Base-by-base conservation (phyloP, 2,797 vertebrate genomes). In the Coreius guichenoti region DNA sequence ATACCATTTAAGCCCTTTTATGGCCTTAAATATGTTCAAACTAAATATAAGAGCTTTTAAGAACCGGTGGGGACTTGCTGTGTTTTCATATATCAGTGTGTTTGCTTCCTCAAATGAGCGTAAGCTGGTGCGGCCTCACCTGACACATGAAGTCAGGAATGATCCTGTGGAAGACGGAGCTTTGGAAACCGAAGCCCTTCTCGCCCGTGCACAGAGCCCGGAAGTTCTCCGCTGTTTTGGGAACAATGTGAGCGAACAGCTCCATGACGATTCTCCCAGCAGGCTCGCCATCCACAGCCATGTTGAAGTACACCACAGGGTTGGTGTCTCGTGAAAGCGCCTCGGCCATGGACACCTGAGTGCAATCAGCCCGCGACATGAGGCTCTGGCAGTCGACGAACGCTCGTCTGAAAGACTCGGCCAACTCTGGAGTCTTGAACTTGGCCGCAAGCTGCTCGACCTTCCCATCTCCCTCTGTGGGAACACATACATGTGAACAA, bases 371-470 rank as follows among this genome's bases (percentile, higher is more conserved):
- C 81, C 95, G 94, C 31, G 92, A 92, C 56, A 97, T 93, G 65
- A 89, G 95, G 51, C 81, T 93, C 89, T 98, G 98, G 91, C 98
- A 99, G 74, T 97, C 95, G 81, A 95, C 94, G 93, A 99, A 98
- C 49, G 89, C 96, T 89, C 91, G 97, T 91, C 95, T 96, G 92
- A 99, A 99, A 79, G 94, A 91, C 83, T 97, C 96, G 0, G 97
- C 95, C 82, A 99, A 92, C 89, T 99, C 98, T 4, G 97, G 90
- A 33, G 92, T 98, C 95, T 99, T 99, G 93, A 99, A 99, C 92
- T 97, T 96, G 54, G 96, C 98, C 0, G 98, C 98, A 88, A 99
- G 93, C 91, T 99, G 98, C 91, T 99, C 98, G 75, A 99, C 92
- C 79, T 91, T 95, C 51, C 93, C 96, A 29, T 97, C 96, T 1